Conservation (phyloP, 2,888 invertebrate species). For the Carcina quercana region DNA sequence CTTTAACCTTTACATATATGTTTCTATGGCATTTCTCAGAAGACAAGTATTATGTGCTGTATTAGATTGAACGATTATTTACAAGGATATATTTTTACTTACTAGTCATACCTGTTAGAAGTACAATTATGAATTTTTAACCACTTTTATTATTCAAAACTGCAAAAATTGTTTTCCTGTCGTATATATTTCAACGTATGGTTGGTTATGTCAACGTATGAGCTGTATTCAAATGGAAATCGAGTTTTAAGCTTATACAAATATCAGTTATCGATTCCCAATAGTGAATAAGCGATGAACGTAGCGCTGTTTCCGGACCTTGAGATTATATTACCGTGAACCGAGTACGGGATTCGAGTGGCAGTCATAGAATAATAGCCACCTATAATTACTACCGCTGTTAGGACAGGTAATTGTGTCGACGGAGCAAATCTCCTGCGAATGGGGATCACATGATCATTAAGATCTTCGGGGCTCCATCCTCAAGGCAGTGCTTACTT, state of each 20-base stretch:
- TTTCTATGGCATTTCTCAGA: too few relatives aligned
- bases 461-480: constrained; percentile 30
- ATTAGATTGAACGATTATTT: too few relatives aligned
- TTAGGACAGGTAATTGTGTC: constrained; percentile 28
- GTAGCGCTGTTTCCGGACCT: not conserved
- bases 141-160: too few relatives aligned
- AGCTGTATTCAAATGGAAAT: too few relatives aligned
- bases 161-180: not conserved
- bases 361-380: constrained; percentile 2
- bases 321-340: not conserved
- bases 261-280: not conserved
- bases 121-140: too few relatives aligned
- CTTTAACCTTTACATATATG: too few relatives aligned
- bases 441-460: constrained; percentile 52
- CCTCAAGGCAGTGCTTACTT: constrained; percentile 36
- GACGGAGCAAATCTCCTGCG: constrained; percentile 36
- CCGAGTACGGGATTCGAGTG: not conserved
- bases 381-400: constrained; percentile 9
- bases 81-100: too few relatives aligned
- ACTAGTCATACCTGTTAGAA: too few relatives aligned
- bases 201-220: not conserved
- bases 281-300: not conserved
- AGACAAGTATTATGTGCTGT: too few relatives aligned
- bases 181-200: not conserved
- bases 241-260: not conserved